Base-by-base conservation (phyloP, 2,113 vertebrate genomes). In the Columbina picui region DNA sequence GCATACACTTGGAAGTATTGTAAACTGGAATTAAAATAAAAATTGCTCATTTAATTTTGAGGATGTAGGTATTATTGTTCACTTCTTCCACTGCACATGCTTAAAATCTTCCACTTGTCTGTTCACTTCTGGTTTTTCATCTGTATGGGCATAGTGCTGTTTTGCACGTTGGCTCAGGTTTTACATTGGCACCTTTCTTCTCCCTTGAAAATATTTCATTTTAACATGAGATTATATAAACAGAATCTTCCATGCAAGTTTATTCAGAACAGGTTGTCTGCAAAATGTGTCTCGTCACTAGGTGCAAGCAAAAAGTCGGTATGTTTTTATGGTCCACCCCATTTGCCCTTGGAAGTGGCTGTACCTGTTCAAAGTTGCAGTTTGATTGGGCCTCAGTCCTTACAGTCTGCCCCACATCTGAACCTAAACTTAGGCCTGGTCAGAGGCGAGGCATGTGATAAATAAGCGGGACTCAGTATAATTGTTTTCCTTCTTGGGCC, bases 51-150 rank as follows among this genome's bases (percentile, higher is more conserved):
- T 63, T 60, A 9, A 27, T 82, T 78, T 89, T 89, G 57, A 69
- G 77, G 89, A 53, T 84, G 36, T 68, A 18, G 52, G 7, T 55
- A 7, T 14, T 45, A 8, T 18, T 57, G 27, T 50, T 94, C 57
- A 65, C 10, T 85, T 87, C 77, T 95, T 91, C 89, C 87, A 49
- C 32, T 52, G 29, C 64, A 26, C 0, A 0, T 84, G 77, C 81
- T 75, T 79, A 49, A 87, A 82, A 56, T 65, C 78, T 94, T 94
- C 89, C 84, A 18, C 60, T 95, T 71, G 12, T 34, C 30, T 57
- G 26, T 38, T 88, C 21, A 17, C 43, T 89, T 91, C 74, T 56
- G 6, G 4, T 87, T 94, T 88, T 84, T 43, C 30, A 10, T 29
- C 26, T 30, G 1, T 53, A 0, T 27, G 53, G 26, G 7, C 38